phyloP scores from a whole-genome alignment of 2,888 invertebrate species.

The Melinaea menophilus region DNA sequence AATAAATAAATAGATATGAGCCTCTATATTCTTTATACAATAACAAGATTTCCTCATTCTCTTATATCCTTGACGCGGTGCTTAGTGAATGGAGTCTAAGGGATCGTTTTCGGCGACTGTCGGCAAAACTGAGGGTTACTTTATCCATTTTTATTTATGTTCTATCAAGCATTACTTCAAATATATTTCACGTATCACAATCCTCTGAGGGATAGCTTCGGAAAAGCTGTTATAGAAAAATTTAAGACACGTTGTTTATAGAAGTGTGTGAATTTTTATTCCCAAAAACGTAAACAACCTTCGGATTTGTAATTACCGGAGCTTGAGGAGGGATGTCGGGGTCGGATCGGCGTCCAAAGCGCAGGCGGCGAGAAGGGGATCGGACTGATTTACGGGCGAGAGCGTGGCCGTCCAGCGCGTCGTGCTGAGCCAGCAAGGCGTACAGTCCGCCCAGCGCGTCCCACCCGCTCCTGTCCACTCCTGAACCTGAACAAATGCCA shows the following conservation, averaged over 20 bases:
- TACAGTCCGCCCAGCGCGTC: conserved; percentile 77
- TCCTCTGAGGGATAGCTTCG: conserved; percentile 2
- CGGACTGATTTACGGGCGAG: conserved; percentile 87
- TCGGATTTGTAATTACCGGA: conserved; percentile 43
- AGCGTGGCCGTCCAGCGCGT: conserved; percentile 82
- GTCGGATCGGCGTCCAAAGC: conserved; percentile 87
- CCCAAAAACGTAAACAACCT: background rate
- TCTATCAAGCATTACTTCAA: conserved; percentile 44
- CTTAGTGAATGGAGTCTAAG: conserved; percentile 34
- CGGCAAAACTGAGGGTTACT: conserved; percentile 34
- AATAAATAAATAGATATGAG: background rate
- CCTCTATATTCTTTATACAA: conserved; percentile 1
- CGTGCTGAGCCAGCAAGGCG: conserved; percentile 80
- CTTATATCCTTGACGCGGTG: conserved; percentile 28
- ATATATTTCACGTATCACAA: conserved; percentile 18
- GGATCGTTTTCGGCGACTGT: conserved; percentile 30
- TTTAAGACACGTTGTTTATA: background rate
- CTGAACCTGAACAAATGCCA: conserved; percentile 40
- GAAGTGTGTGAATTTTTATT: background rate
- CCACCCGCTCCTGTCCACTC: conserved; percentile 57
- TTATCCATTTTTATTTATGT: conserved; percentile 40
- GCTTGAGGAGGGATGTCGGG: conserved; percentile 78
- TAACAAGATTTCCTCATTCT: conserved; percentile 25
- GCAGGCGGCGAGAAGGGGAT: conserved; percentile 85
- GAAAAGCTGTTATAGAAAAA: background rate